phyloP scores from a whole-genome alignment of 2,113 vertebrate species.

The Copsychus sechellarum region DNA sequence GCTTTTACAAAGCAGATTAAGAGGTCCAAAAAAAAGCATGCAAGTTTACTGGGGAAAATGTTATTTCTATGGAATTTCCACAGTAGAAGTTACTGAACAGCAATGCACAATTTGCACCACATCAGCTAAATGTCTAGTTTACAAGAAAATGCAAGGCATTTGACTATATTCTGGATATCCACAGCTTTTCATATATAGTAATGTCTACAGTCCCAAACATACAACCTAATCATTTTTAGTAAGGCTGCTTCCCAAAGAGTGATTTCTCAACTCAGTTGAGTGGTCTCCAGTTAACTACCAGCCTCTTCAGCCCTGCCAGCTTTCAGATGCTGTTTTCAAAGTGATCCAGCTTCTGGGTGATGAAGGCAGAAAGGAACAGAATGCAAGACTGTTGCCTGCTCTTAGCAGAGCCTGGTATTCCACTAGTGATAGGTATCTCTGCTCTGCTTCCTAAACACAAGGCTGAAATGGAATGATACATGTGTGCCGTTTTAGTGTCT shows the following conservation, averaged over 20 bases:
- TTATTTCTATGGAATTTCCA: neutral
- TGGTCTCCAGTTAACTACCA: neutral
- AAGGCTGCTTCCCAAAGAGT: neutral
- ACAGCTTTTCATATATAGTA: neutral
- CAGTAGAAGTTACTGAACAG: neutral
- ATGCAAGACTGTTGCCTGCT: neutral
- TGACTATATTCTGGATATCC: neutral
- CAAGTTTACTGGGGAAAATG: neutral
- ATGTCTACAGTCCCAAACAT: neutral
- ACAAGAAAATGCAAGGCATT: neutral
- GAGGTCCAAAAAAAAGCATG: neutral
- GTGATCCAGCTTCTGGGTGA: neutral
- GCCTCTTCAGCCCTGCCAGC: neutral
- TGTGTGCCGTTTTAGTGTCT: neutral
- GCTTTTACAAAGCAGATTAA: neutral
- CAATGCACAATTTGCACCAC: neutral
- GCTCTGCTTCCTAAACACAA: neutral
- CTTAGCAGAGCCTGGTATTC: neutral
- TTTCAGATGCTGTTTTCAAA: neutral
- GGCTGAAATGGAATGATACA: neutral
- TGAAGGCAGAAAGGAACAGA: neutral
- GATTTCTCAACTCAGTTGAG: neutral
- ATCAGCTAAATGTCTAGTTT: neutral
- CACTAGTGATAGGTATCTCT: neutral
- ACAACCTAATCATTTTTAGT: neutral